phyloP scores from a whole-genome alignment of 2,888 invertebrate genomes.

The Melangyna quadrimaculata region DNA sequence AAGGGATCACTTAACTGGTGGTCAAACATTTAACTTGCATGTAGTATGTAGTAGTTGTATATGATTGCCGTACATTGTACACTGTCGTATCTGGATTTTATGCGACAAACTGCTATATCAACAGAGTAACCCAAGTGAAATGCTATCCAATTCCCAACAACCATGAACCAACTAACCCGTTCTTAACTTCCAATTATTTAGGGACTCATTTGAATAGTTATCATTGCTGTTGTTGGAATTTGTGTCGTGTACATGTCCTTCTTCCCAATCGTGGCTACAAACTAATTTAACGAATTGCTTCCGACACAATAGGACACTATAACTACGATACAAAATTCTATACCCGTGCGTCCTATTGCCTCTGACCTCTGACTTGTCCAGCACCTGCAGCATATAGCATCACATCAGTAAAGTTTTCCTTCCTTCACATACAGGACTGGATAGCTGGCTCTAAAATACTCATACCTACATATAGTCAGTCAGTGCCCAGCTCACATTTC shows the following conservation, averaged over 20 bases:
- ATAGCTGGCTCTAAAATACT: neutral
- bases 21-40: constrained; percentile 16
- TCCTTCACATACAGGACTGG: neutral
- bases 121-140: constrained; percentile 9
- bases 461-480: neutral
- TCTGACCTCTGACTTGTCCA: neutral
- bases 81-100: neutral
- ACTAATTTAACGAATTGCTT: constrained; percentile 64
- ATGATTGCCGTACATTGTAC: neutral
- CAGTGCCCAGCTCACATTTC: constrained; percentile 49
- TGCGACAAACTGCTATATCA: constrained; percentile 36
- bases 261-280: constrained; percentile 47
- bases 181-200: constrained; percentile 59
- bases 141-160: constrained; percentile 2
- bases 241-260: constrained; percentile 21
- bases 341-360: neutral
- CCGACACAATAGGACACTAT: constrained; percentile 10
- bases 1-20: constrained; percentile 33
- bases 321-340: neutral
- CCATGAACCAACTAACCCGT: constrained; percentile 36
- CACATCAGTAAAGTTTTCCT: neutral
- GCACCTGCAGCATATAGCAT: constrained; percentile 11
- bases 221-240: constrained; percentile 17
- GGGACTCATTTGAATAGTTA: constrained; percentile 53
- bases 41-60: neutral